These are phyloP conservation scores for Upupa epops DNA, from an alignment of 2,113 vertebrate species.

Conservation along the genomic window DNA sequence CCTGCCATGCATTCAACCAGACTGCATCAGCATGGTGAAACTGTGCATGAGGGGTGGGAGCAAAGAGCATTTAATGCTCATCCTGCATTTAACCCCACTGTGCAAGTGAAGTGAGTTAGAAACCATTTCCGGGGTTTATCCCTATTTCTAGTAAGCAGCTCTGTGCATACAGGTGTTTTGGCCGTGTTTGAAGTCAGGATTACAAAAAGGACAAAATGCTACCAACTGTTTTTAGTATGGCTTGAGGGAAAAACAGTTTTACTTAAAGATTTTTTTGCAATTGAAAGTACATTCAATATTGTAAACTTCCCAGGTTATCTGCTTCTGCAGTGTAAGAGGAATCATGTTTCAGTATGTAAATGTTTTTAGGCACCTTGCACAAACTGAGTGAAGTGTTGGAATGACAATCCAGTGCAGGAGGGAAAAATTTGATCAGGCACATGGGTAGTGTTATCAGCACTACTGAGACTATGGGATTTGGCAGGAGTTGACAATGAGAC, in stretches of 20 bases:
- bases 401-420: not conserved
- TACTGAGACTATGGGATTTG: not conserved
- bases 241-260: not conserved
- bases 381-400: not conserved
- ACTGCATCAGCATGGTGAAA: not conserved
- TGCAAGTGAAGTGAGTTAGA: rapidly evolving
- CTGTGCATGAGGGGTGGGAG: not conserved
- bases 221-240: not conserved
- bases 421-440: not conserved
- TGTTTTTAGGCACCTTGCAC: not conserved
- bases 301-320: not conserved
- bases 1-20: not conserved
- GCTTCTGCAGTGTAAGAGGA: not conserved
- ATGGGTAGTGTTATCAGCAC: not conserved
- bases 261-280: not conserved
- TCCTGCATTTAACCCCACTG: not conserved
- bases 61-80: not conserved
- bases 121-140: not conserved
- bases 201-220: not conserved
- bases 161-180: not conserved
- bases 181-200: not conserved
- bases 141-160: not conserved
- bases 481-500: not conserved
- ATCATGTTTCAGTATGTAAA: not conserved
- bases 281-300: not conserved